Evolutionary conservation across 2,797 vertebrate species (phyloP), one percentile per base, ranked within the genome.

Genomic region (Antrozous pallidus): DNA sequence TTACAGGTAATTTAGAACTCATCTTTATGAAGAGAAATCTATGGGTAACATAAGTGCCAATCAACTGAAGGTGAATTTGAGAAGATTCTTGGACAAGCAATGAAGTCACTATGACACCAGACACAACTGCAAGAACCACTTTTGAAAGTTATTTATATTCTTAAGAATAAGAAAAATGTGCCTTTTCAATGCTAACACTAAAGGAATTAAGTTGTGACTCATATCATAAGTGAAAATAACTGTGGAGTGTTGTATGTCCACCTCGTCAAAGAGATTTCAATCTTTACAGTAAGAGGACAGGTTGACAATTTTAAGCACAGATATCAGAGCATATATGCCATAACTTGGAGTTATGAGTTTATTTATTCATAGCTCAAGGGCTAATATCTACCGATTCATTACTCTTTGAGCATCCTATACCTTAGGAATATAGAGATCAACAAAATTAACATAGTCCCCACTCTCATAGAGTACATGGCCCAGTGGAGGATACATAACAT

Each of bases 241-340:
- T 33, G 5, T 31, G 8, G 24, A 3, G 0, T 1, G 8, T 36
- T 17, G 5, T 6, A 56, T 13, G 2, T 1, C 45, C 3, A 63
- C 51, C 42, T 58, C 70, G n/a, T 1, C 26, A 56, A 26, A 82
- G 8, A 67, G 8, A 5, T 61, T 14, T 47, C 51, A 1, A 14
- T 67, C 47, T 22, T 42, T 49, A 20, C 5, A 1, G 5, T 3
- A 47, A 40, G 22, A 4, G n/a, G 36, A 1, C 24, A 36, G 17
- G 0, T 45, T 88, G 45, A 74, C 45, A 20, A 33, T 79, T 58
- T 74, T 8, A 20, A 20, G n/a, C 5, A 20, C 13, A 20, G 31
- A 45, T 7, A 12, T 28, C 47, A 47, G 18, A 49, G 16, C 3
- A 0, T 13, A 9, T 38, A 11, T 11, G 18, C 69, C 11, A 0